Evolutionary conservation across 2,888 invertebrate species (phyloP), one percentile per base, ranked within the genome.

Genomic region (Eilema sororculum): DNA sequence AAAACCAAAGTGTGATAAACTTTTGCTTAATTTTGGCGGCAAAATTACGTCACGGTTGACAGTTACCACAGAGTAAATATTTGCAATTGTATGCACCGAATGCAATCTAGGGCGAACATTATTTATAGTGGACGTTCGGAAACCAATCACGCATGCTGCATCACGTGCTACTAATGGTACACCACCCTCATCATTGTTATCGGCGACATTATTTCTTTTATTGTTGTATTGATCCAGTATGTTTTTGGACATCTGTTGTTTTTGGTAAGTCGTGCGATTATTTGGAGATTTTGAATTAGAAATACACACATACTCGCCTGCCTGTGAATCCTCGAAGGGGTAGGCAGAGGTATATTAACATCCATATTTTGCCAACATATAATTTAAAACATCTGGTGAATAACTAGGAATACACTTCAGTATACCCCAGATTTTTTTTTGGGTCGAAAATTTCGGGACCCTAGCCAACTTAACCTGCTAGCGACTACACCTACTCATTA

Each of bases 131-230:
- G 61, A 72, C 78, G 81, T 82, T 83, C 86, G 81, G 85, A 87
- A 85, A 82, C 83, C 86, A 88, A 91, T 90, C 88, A 87, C 82
- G 86, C 88, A 89, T 90, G 90, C 90, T 84, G 83, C 83, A 86
- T 89, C 93, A 93, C 92, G 93, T 93, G 92, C 87, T 83, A 73
- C 84, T 91, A 91, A 92, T 90, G 90, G 83, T 75, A 81, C 78
- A 74, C 76, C 76, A 79, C 86, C 86, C 85, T 86, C 75, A 86
- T 86, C 85, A 84, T 82, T 82, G 82, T 75, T 73, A 77, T 77
- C 71, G 71, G 65, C 30, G 67, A 75, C 79, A 78, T 78, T 75
- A 78, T 84, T 82, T 77, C 75, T 81, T 81, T 79, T 77, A 79
- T 77, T 79, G 73, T 72, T 62, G 63, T 75, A 83, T 79, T 68